phyloP scores from a whole-genome alignment of 1,140 invertebrate species.

The Pristionchus pacificus region DNA sequence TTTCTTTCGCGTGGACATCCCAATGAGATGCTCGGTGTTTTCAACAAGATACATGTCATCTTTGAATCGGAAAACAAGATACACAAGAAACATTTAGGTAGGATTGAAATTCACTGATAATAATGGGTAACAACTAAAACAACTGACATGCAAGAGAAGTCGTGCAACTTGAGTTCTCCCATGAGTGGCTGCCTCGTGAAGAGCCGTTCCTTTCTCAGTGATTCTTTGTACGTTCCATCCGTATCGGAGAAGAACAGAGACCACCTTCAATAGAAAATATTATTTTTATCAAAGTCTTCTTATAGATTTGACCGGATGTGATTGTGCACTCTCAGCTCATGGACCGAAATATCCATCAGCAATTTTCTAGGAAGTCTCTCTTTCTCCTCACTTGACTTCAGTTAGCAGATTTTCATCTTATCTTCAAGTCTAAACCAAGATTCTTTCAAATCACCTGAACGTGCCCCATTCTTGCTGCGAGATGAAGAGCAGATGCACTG shows the following conservation, averaged over 20 bases:
- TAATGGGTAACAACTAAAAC: no score
- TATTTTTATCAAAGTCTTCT: not conserved
- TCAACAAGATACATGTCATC: no score
- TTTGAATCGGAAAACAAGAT: no score
- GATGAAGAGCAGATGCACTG: conserved; percentile 33
- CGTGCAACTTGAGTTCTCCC: not conserved
- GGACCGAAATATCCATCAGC: not conserved
- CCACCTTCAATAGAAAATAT: conserved; percentile 23
- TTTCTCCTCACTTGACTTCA: not conserved
- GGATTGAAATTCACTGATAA: no score
- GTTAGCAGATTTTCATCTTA: not conserved
- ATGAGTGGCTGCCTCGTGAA: conserved; percentile 11
- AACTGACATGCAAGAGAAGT: not conserved
- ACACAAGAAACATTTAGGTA: no score
- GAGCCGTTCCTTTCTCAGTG: conserved; percentile 25
- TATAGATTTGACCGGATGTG: not conserved
- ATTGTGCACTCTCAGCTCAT: not conserved
- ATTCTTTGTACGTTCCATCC: conserved; percentile 31
- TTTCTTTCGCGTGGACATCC: no score
- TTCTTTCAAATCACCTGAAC: conserved; percentile 19
- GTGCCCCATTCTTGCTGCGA: conserved; percentile 34
- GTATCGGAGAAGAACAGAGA: conserved; percentile 20
- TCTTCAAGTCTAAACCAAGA: not conserved
- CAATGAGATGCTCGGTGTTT: no score
- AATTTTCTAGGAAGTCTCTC: not conserved